Evolutionary conservation across 2,113 vertebrate species (phyloP).

Genomic region (Xiphias gladius): DNA sequence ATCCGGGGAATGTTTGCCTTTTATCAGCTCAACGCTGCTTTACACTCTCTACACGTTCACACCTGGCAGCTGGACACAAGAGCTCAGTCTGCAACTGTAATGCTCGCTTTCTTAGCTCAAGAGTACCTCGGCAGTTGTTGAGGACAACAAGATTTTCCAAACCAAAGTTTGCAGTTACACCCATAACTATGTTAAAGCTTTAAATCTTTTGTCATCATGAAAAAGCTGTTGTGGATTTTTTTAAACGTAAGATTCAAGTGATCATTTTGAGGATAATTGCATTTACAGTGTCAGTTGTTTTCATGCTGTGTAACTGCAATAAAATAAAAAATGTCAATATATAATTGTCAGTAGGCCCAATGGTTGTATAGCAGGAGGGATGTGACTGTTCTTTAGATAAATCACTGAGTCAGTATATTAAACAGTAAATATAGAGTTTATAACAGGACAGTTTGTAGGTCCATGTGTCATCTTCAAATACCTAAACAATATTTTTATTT

Average conservation of each 20-base stretch:
- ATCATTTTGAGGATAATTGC: neutral
- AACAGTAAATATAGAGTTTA: neutral
- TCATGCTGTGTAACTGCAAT: neutral
- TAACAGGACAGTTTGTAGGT: neutral
- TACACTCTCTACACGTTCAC: conserved; percentile 31
- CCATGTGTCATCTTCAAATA: neutral
- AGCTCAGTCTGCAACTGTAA: conserved; percentile 31
- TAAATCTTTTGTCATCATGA: neutral
- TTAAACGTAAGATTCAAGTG: neutral
- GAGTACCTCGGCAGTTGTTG: conserved; percentile 10
- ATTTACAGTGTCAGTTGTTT: neutral
- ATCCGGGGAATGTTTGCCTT: conserved; percentile 29
- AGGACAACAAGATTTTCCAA: conserved; percentile 12
- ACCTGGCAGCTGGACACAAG: conserved; percentile 35
- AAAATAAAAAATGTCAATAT: neutral
- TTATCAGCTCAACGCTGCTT: conserved; percentile 16
- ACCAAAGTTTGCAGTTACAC: neutral
- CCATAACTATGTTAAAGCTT: neutral
- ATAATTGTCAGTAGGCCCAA: neutral
- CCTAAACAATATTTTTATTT: neutral
- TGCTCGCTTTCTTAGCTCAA: neutral
- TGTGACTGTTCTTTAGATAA: neutral
- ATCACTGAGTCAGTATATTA: neutral
- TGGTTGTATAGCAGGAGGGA: neutral
- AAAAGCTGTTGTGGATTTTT: neutral